A percentile compares a stretch with the other conserved stretches of the same genome.
phyloP scores from a whole-genome alignment of 53 echinoderm and acorn worm species.

The Luidia sarsii region DNA sequence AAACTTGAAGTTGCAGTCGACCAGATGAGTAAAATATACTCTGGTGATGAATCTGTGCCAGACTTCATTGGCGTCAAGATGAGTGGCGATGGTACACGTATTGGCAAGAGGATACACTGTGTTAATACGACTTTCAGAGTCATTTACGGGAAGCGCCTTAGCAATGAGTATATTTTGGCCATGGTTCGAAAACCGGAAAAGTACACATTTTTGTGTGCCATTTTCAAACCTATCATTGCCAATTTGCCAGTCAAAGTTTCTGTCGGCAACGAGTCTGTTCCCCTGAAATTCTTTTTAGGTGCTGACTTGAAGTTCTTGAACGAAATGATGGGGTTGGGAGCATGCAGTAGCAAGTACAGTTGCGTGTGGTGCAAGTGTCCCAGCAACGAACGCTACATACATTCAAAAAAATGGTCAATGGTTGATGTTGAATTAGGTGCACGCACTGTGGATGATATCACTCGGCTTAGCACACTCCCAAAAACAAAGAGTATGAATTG shows the following conservation, averaged over 20 bases:
- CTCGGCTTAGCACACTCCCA: neutral
- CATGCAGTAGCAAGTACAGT: slow-evolving; percentile 45
- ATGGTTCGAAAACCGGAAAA: slow-evolving; percentile 46
- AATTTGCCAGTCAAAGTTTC: slow-evolving; percentile 14
- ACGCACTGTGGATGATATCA: slow-evolving; percentile 37
- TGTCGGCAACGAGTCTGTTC: slow-evolving; percentile 6
- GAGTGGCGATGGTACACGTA: slow-evolving; percentile 50
- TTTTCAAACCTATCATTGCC: slow-evolving; percentile 10
- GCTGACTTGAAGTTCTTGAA: slow-evolving; percentile 66
- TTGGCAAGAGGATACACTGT: slow-evolving; percentile 49
- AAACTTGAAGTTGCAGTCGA: slow-evolving; percentile 31
- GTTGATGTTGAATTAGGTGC: slow-evolving; percentile 27
- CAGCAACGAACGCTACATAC: slow-evolving; percentile 26
- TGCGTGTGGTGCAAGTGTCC: slow-evolving; percentile 56
- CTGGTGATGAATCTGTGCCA: slow-evolving; percentile 20
- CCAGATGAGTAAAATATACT: slow-evolving; percentile 21
- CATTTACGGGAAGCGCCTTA: slow-evolving; percentile 15
- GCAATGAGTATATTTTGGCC: slow-evolving; percentile 43
- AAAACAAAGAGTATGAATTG: slow-evolving; percentile 13
- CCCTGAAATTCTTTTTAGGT: slow-evolving; percentile 32
- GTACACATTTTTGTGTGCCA: slow-evolving; percentile 6
- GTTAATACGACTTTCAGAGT: slow-evolving; percentile 46
- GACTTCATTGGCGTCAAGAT: slow-evolving; percentile 23
- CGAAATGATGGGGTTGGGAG: slow-evolving; percentile 55
- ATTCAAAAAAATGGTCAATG: slow-evolving; percentile 32